Base-by-base conservation (phyloP, 2,113 vertebrate species). In the Archilochus colubris region DNA sequence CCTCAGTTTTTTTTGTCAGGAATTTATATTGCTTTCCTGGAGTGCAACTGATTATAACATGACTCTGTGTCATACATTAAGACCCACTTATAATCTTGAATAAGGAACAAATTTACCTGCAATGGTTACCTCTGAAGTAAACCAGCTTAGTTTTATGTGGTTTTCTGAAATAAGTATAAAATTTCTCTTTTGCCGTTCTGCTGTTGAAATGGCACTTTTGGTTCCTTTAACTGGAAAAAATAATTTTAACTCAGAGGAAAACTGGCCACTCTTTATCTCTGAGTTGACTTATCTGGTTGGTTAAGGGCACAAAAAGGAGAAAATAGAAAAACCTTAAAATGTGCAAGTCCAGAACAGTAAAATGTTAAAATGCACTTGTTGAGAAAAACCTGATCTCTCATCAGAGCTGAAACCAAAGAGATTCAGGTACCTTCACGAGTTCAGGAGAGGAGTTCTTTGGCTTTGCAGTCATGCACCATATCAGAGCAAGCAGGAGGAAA, bases 191-290 rank as follows among this genome's bases (percentile, higher is more conserved):
- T 86, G 54, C 82, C 90, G 20, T 81, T 84, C 80, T 82, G 80
- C 48, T 94, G 90, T 57, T 93, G 82, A 93, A 88, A 81, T 2
- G 23, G 86, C 93, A 95, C 92, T 95, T 96, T 83, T 59, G 91
- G 89, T 91, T 95, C 79, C 33, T 93, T 59, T 81, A 64, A 94
- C 68, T 70, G 64, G 38, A 6, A 61, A 82, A 88, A 88, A 62
- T 30, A 48, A 64, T 14, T 66, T 54, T 38, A 73, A 86, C 68
- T 87, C 24, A 6, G 74, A 91, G 38, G 24, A 70, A 79, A 57
- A 63, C 61, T 75, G 43, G 31, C 57, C 44, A 50, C 18, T 10
- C 40, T 80, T 73, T 16, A 25, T 50, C 90, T 91, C 75, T 86
- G 86, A 81, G 59, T 58, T 14, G 44, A 74, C 63, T 69, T 70